Conservation (phyloP, 2,113 vertebrate species). For the Plectropomus leopardus region DNA sequence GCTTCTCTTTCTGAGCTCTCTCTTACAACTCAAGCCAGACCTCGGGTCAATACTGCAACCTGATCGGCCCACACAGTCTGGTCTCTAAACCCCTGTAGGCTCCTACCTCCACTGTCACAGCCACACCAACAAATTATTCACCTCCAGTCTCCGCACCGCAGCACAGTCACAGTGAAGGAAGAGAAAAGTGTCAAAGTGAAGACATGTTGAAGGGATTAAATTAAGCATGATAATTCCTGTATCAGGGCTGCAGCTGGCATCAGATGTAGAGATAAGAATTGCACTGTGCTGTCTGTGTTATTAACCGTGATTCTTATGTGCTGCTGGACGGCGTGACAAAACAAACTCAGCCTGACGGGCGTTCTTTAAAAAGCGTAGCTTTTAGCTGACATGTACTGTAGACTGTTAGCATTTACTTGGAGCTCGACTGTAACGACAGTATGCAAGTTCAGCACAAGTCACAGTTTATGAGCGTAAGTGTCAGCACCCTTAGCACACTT, state of each 20-base stretch:
- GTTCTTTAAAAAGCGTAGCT: background rate
- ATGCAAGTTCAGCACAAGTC: background rate
- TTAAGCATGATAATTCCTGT: constrained; percentile 56
- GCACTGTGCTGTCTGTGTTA: constrained; percentile 5
- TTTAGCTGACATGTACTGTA: constrained; percentile 1
- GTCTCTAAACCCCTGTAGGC: constrained; percentile 54
- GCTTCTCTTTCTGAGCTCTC: constrained; percentile 19
- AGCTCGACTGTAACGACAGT: background rate
- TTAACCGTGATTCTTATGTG: constrained; percentile 32
- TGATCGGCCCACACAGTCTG: constrained; percentile 65
- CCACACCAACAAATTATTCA: constrained; percentile 72
- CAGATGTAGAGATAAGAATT: constrained; percentile 37
- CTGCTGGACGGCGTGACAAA: constrained; percentile 31
- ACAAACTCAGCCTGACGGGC: constrained; percentile 23
- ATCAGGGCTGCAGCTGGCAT: constrained; percentile 5
- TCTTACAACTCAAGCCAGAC: constrained; percentile 47
- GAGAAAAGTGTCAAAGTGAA: background rate
- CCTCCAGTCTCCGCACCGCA: constrained; percentile 55
- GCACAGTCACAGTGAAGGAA: constrained; percentile 34
- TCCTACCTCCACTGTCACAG: constrained; percentile 66
- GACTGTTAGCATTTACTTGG: constrained; percentile 13
- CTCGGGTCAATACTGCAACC: constrained; percentile 64
- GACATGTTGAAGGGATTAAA: constrained; percentile 75
- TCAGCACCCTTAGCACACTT: constrained; percentile 22
- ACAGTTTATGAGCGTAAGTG: background rate